Base-by-base conservation (phyloP, 2,888 invertebrate genomes). In the Mamestra brassicae region DNA sequence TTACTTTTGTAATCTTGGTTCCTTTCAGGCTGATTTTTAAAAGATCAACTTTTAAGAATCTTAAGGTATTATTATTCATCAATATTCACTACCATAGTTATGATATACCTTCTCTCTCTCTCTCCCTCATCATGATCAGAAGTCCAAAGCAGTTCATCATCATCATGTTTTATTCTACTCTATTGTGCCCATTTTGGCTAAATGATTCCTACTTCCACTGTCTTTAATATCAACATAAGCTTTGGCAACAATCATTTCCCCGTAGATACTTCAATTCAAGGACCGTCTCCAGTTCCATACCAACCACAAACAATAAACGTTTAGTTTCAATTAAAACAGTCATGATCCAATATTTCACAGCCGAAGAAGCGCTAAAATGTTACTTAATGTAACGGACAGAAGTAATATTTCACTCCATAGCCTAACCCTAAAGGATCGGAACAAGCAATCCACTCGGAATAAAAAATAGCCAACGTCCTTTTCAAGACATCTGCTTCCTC, bases 391-490 rank as follows among this genome's bases (percentile, higher is more conserved):
- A 62, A 74, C n/a, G 57, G 36, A 55, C 62, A 60, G 7, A 66
- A 80, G 61, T 61, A 61, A 70, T 68, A 60, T 60, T 61, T 64
- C 34, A 55, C 66, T 69, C 57, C 65, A 36, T 26, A 26, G n/a
- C 26, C 26, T 26, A 10, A 61, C 36, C 45, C 55, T 17, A 64
- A 67, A 47, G 34, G 58, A 65, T 65, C 42, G 45, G 61, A 80
- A 38, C 45, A 11, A 50, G 55, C 58, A 36, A 62, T 36, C 54
- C 17, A 45, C 11, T 65, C 3, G 26, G 36, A 15, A 73, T 64
- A 61, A 81, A 80, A 80, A 65, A 80, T 65, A n/a, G 61, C 26
- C 52, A 57, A 34, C 61, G 42, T 58, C 57, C 72, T 64, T 69
- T 68, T 47, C 55, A n/a, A 67, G 47, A 73, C 26, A 52, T 73